Base-by-base conservation (phyloP, 2,888 invertebrate genomes). In the Neoaliturus tenellus region DNA sequence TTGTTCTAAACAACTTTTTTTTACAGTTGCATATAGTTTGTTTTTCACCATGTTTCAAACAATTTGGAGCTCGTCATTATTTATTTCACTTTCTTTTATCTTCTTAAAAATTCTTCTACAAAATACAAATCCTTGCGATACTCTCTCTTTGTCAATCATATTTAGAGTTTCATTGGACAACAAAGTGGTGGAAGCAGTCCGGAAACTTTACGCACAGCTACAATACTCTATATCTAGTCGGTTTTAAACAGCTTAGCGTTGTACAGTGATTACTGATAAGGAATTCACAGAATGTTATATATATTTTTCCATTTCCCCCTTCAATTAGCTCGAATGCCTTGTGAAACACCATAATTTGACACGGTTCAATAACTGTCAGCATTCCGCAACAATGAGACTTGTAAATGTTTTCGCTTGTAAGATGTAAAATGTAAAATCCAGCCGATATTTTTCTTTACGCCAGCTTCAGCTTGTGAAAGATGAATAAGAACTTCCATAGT, bases 151-250 rank as follows among this genome's bases (percentile, higher is more conserved):
- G n/a, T n/a, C n/a, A n/a, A n/a, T n/a, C n/a, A n/a, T n/a, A n/a
- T n/a, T n/a, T n/a, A n/a, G n/a, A n/a, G n/a, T n/a, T n/a, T n/a
- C n/a, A n/a, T n/a, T n/a, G n/a, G n/a, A n/a, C n/a, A 33, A 58
- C 80, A 33, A 62, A 62, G 62, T 51, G 51, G 23, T 71, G 75
- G 10, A 41, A 6, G 28, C 73, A 39, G 73, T 23, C 28, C 3
- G 4, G 17, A 44, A 33, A 31, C 3, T 28, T n/a, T 20, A 41
- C 44, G 48, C 51, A 28, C 78, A 55, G 78, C 55, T 48, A 55
- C 35, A 78, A 78, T 78, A 78, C 78, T 78, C 78, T 78, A 33
- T 33, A 78, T 78, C 78, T 78, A 78, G 78, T 78, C 78, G 78
- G 78, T 78, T 78, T 35, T 48, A 51, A 78, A 55, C 48, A 78